Conservation (phyloP, 2,797 vertebrate genomes). For the Argya squamiceps region DNA sequence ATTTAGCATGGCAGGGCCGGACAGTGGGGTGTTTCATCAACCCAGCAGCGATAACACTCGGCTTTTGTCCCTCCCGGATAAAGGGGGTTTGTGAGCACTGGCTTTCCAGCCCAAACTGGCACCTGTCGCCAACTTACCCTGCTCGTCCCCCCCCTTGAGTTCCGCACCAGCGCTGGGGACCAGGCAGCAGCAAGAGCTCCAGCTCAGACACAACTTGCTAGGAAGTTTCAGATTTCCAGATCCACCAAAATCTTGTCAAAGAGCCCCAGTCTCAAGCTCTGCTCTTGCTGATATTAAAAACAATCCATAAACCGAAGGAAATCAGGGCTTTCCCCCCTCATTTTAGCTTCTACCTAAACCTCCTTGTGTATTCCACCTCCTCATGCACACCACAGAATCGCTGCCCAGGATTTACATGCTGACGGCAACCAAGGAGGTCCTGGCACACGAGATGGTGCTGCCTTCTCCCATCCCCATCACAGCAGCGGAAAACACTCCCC, state of each 20-base stretch:
- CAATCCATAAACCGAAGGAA: background rate
- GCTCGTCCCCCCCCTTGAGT: constrained; percentile 28
- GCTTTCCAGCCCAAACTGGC: constrained; percentile 75
- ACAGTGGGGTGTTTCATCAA: constrained; percentile 77
- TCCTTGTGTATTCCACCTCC: fast-evolving
- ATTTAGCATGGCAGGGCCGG: constrained; percentile 52
- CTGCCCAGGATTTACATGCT: background rate
- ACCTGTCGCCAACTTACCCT: constrained; percentile 72
- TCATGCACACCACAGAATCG: fast-evolving
- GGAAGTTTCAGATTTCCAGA: constrained; percentile 52
- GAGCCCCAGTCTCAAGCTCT: background rate
- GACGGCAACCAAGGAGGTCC: fast-evolving
- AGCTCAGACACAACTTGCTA: constrained; percentile 32
- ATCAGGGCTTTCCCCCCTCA: background rate
- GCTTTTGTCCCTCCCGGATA: constrained; percentile 75
- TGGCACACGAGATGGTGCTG: fast-evolving
- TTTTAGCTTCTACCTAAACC: background rate
- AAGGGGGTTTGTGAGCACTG: constrained; percentile 73
- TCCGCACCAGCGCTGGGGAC: background rate
- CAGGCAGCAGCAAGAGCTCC: constrained; percentile 17
- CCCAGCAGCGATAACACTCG: constrained; percentile 64
- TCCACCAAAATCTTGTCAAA: background rate
- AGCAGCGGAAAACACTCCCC: background rate
- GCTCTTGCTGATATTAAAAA: background rate
- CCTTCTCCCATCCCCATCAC: background rate